These are phyloP conservation scores for Toxotes chatareus DNA, from an alignment of 2,113 vertebrate genomes.

Conservation along the genomic window DNA sequence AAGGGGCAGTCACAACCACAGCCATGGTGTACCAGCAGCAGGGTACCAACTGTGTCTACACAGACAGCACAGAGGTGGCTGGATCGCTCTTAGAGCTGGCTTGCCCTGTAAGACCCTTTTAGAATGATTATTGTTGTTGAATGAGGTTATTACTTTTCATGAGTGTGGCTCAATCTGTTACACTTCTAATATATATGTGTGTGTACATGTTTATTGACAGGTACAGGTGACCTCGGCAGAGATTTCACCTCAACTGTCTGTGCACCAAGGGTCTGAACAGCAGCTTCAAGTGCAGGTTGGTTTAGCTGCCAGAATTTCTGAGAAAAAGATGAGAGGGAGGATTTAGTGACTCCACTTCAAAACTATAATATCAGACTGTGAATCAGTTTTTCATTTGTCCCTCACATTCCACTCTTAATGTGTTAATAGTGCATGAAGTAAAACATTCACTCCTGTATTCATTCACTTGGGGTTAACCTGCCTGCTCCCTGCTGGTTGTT, in stretches of 20 bases:
- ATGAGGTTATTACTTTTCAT: not conserved
- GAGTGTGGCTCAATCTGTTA: not conserved
- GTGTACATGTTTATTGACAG: conserved; percentile 65
- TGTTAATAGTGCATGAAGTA: not conserved
- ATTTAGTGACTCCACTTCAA: not conserved
- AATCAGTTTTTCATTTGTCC: not conserved
- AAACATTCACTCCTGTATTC: not conserved
- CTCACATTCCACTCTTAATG: not conserved
- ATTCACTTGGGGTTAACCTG: not conserved
- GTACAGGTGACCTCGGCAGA: conserved; percentile 88
- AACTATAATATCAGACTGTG: not conserved
- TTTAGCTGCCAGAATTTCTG: not conserved
- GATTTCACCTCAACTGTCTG: conserved; percentile 92
- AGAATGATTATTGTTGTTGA: not conserved
- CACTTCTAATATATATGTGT: not conserved
- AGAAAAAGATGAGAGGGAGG: not conserved
- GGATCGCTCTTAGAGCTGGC: conserved; percentile 97
- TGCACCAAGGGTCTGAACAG: conserved; percentile 92
- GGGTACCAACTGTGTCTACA: conserved; percentile 95
- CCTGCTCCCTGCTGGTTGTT: not conserved
- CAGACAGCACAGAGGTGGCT: conserved; percentile 99
- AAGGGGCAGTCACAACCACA: conserved; percentile 83
- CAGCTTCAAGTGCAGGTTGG: conserved; percentile 93
- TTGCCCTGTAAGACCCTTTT: conserved; percentile 89
- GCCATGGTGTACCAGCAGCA: conserved; percentile 98